Conservation (phyloP, 2,888 invertebrate genomes). For the Callyntrura sp. region DNA sequence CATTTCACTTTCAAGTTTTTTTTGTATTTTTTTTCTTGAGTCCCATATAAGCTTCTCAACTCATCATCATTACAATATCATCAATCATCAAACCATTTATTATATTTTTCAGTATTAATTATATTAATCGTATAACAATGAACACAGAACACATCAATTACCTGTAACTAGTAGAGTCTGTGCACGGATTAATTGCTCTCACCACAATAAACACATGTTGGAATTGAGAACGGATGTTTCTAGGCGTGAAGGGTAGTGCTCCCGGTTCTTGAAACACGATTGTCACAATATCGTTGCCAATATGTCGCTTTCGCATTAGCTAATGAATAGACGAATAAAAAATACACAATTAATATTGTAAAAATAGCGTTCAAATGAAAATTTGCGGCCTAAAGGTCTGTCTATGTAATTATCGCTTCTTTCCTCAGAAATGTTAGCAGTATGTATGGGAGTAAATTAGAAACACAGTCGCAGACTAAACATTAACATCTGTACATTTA, state of each 20-base stretch:
- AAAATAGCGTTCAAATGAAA: background rate
- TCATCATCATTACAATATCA: constrained; percentile 2
- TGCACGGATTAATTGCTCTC: constrained; percentile 94
- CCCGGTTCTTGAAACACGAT: constrained; percentile 98
- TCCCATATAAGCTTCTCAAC: background rate
- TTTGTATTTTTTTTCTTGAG: background rate
- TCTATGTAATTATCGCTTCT: background rate
- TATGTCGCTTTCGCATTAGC: constrained; percentile 96
- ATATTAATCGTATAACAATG: no score
- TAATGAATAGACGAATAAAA: constrained; percentile 84
- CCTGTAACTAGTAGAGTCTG: constrained; percentile 96
- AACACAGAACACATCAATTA: constrained; percentile 85
- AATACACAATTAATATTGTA: background rate
- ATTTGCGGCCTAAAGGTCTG: background rate
- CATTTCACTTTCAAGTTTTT: no score
- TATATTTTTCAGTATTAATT: constrained; percentile 19
- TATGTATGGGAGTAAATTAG: constrained; percentile 7
- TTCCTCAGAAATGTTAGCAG: background rate
- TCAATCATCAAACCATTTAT: constrained; percentile 3
- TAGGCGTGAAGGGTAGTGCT: constrained; percentile 96
- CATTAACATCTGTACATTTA: background rate
- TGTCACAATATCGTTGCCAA: constrained; percentile 99
- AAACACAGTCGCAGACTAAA: background rate
- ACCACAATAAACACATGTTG: constrained; percentile 99
- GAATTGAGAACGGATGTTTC: constrained; percentile 97